phyloP scores from a whole-genome alignment of 2,113 vertebrate genomes.

The Riparia riparia region DNA sequence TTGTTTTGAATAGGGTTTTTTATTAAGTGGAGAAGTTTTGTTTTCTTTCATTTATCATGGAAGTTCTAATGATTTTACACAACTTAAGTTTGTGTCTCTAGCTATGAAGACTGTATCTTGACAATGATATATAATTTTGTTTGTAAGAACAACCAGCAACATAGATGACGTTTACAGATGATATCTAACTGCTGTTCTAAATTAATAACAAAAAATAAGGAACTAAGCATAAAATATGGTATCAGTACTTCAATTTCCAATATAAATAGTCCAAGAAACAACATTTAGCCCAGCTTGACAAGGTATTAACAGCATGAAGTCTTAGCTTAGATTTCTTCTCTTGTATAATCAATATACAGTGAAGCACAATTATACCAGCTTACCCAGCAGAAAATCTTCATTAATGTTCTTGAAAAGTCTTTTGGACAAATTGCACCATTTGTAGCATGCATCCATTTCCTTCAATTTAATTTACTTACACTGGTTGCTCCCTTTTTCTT shows the following conservation, averaged over 20 bases:
- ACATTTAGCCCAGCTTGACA: constrained; percentile 49
- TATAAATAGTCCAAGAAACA: constrained; percentile 37
- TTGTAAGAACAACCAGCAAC: constrained; percentile 28
- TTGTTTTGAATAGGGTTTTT: neutral
- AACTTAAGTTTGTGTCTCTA: neutral
- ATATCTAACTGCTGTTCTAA: neutral
- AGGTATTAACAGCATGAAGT: constrained; percentile 40
- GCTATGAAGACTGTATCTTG: neutral
- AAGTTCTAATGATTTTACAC: neutral
- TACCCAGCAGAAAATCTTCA: constrained; percentile 50
- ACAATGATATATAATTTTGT: neutral
- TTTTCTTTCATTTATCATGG: neutral
- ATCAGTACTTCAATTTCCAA: constrained; percentile 21
- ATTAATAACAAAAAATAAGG: constrained; percentile 19
- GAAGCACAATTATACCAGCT: constrained; percentile 45
- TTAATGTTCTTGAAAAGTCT: constrained; percentile 53
- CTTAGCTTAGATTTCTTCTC: constrained; percentile 51
- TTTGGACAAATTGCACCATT: constrained; percentile 50
- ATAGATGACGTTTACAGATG: neutral
- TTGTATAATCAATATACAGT: constrained; percentile 62
- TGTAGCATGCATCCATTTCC: constrained; percentile 43
- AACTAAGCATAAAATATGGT: neutral
- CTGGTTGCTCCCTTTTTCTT: constrained; percentile 45
- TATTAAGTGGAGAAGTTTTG: neutral
- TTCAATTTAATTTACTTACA: constrained; percentile 63